Evolutionary conservation across 2,113 vertebrate genomes (phyloP).

Genomic region (Alouatta palliata): DNA sequence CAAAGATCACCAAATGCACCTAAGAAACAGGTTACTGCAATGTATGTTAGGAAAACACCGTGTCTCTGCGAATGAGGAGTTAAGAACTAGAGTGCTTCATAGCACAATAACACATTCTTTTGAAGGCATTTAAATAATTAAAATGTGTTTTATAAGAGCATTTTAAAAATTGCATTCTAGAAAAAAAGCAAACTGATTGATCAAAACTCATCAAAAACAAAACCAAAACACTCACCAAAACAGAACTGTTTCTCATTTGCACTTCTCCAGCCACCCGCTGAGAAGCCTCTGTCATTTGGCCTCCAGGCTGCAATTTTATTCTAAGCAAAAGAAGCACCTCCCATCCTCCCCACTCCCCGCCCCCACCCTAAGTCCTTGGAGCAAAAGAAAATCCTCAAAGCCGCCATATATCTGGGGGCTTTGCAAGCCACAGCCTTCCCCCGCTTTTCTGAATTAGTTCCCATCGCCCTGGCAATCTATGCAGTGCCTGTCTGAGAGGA

Average conservation of each 20-base stretch:
- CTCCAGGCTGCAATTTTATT: background rate
- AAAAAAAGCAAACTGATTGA: background rate
- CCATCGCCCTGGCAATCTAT: fast-evolving
- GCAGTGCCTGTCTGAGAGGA: background rate
- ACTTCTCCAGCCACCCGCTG: fast-evolving
- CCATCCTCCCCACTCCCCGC: background rate
- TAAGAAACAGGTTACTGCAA: fast-evolving
- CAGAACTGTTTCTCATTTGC: background rate
- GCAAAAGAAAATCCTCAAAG: background rate
- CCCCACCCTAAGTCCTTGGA: background rate
- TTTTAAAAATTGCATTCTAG: background rate
- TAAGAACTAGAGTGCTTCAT: no score
- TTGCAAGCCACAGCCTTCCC: fast-evolving
- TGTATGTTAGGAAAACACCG: fast-evolving
- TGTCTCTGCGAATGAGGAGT: background rate
- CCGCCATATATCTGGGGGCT: background rate
- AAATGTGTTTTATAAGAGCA: background rate
- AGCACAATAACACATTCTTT: background rate
- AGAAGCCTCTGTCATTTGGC: background rate
- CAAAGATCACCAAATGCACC: fast-evolving
- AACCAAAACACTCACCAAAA: background rate
- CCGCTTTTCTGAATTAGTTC: background rate
- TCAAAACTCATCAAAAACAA: background rate
- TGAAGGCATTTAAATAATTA: constrained; percentile 49
- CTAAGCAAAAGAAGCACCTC: background rate